phyloP scores from a whole-genome alignment of 2,113 vertebrate genomes.

The Fregetta grallaria region DNA sequence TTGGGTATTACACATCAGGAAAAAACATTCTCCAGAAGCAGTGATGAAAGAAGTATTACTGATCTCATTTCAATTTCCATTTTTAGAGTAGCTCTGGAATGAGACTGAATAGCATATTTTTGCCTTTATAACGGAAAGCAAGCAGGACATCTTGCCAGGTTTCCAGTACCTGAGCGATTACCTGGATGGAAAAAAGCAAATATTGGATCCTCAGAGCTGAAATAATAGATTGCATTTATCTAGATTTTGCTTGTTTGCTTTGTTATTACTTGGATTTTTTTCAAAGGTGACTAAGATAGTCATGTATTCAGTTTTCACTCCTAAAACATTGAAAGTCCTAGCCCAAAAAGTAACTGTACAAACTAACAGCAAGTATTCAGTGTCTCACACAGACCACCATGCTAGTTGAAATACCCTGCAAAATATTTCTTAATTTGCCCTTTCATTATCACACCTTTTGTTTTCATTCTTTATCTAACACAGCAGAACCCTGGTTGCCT shows the following conservation, averaged over 20 bases:
- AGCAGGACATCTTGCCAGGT: background rate
- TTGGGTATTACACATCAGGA: background rate
- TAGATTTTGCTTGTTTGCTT: background rate
- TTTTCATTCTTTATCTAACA: background rate
- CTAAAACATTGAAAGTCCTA: background rate
- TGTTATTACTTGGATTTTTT: background rate
- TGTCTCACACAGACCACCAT: background rate
- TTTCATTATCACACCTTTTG: background rate
- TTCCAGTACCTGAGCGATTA: background rate
- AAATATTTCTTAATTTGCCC: background rate
- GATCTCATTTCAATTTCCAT: background rate
- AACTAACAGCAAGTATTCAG: background rate
- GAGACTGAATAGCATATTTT: background rate
- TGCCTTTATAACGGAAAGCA: background rate
- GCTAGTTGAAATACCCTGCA: background rate
- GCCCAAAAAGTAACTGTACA: background rate
- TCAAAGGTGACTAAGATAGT: background rate
- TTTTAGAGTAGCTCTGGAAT: background rate
- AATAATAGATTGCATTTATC: background rate
- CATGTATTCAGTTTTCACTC: background rate
- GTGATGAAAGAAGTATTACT: background rate
- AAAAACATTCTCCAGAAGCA: background rate
- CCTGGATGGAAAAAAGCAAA: background rate
- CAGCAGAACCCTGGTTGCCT: background rate
- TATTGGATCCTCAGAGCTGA: background rate